Evolutionary conservation across 2,113 vertebrate species (phyloP).

Genomic region (Apaloderma vittatum): DNA sequence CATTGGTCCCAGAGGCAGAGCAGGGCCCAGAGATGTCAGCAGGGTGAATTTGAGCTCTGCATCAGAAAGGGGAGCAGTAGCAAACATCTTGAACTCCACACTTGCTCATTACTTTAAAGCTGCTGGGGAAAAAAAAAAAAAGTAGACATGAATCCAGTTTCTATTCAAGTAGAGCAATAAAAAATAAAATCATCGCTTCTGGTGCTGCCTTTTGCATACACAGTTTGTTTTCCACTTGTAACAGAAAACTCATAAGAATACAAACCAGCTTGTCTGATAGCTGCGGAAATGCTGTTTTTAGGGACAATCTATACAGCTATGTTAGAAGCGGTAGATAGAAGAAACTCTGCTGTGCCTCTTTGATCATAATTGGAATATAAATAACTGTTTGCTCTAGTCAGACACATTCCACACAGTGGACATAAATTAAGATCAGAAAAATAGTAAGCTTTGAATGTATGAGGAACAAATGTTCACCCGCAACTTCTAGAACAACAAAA

Average conservation of each 20-base stretch:
- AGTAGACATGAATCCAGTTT: neutral
- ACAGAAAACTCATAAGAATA: neutral
- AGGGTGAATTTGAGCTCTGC: neutral
- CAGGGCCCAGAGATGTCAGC: neutral
- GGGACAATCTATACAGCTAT: neutral
- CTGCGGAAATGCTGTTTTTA: neutral
- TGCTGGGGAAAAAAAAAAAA: neutral
- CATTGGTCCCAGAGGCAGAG: neutral
- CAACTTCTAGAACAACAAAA: neutral
- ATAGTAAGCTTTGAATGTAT: neutral
- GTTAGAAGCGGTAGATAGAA: neutral
- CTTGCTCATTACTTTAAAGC: neutral
- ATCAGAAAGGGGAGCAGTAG: neutral
- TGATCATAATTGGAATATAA: slow-evolving; percentile 41
- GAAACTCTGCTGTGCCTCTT: neutral
- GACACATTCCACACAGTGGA: neutral
- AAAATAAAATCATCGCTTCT: neutral
- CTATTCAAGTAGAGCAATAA: neutral
- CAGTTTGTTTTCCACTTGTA: neutral
- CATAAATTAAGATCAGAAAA: slow-evolving; percentile 41
- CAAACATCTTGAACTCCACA: neutral
- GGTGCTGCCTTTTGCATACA: neutral
- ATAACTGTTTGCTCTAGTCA: slow-evolving; percentile 29
- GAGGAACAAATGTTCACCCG: neutral
- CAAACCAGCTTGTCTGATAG: neutral